phyloP scores from a whole-genome alignment of 2,888 invertebrate species.

The Ernsta delagoae region DNA sequence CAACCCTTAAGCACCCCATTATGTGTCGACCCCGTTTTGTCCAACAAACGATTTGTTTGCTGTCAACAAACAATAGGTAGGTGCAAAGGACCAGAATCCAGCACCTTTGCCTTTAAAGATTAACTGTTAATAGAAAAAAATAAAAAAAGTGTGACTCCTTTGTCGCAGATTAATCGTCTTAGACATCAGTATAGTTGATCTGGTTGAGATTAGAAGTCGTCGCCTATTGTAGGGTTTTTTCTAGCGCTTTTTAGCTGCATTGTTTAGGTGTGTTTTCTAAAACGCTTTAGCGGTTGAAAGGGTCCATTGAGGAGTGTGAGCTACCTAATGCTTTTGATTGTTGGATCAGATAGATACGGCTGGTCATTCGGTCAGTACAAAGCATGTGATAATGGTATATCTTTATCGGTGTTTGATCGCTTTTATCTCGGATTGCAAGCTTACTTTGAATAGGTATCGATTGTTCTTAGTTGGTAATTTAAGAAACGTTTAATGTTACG shows the following conservation, averaged over 20 bases:
- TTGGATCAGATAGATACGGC: conserved; percentile 5
- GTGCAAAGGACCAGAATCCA: conserved; percentile 60
- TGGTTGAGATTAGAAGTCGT: conserved; percentile 62
- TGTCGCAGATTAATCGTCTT: conserved; percentile 76
- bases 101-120: conserved; percentile 59
- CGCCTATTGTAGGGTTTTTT: conserved; percentile 62
- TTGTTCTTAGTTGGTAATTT: conserved; percentile 32
- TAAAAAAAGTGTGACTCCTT: conserved; percentile 61
- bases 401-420: conserved; percentile 33
- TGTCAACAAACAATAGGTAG: conserved; percentile 80
- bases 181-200: conserved; percentile 72
- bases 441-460: conserved; percentile 26
- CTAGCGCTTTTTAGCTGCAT: conserved; percentile 46
- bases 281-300: conserved; percentile 73
- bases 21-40: conserved; percentile 71
- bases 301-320: conserved; percentile 59
- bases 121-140: conserved; percentile 66
- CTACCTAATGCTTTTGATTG: conserved; percentile 62
- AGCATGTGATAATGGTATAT: conserved; percentile 25
- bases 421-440: conserved; percentile 29
- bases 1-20: conserved; percentile 77
- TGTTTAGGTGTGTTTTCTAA: conserved; percentile 61
- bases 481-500: conserved; percentile 24
- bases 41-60: conserved; percentile 83
- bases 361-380: conserved; percentile 21